Evolutionary conservation across 1,140 invertebrate genomes (phyloP).

Genomic region (Archivesica marissinica): DNA sequence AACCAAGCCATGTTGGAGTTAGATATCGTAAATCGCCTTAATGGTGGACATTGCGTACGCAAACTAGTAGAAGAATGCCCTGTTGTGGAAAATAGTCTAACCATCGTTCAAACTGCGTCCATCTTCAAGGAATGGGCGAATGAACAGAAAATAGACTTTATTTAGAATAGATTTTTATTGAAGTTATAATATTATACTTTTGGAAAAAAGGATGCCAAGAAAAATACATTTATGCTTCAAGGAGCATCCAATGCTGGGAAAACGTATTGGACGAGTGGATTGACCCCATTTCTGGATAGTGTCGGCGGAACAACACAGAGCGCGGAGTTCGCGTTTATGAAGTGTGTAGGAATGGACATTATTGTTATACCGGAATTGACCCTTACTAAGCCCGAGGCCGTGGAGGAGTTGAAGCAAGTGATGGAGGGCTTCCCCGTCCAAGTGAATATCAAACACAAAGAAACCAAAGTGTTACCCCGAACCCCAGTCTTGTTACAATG

Average conservation of each 20-base stretch:
- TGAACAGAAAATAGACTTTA: background rate
- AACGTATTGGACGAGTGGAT: slow-evolving; percentile 1
- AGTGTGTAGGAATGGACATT: background rate
- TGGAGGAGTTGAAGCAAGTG: background rate
- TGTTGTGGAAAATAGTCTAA: too few species aligned
- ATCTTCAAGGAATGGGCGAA: background rate
- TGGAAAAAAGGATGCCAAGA: background rate
- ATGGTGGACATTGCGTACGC: too few species aligned
- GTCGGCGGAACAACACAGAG: background rate
- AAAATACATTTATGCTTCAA: background rate
- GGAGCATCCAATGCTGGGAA: slow-evolving; percentile 11
- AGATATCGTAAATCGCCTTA: too few species aligned
- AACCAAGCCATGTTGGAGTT: too few species aligned
- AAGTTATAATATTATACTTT: background rate
- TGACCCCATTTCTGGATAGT: background rate
- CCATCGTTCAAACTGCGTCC: background rate
- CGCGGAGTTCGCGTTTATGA: background rate
- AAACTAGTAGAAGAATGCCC: too few species aligned
- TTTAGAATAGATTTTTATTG: background rate
- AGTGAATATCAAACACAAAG: background rate
- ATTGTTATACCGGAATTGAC: background rate
- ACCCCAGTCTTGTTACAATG: background rate
- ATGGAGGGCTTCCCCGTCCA: background rate
- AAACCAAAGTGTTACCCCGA: background rate
- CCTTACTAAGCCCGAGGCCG: background rate